Conservation (phyloP, 2,888 invertebrate genomes). For the Hypomecis punctinalis region DNA sequence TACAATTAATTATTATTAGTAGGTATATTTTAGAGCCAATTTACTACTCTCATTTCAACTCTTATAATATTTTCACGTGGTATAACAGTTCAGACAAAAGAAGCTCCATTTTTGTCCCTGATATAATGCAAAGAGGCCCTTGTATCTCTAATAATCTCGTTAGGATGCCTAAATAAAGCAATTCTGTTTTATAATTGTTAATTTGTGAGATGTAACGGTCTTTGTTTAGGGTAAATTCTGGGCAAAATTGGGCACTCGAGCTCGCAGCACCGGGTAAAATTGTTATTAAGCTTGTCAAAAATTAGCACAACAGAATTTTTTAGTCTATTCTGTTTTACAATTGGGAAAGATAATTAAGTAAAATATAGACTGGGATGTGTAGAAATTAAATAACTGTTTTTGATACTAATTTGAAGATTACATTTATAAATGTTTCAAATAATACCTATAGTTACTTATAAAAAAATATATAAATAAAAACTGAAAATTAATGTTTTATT, state of each 20-base stretch:
- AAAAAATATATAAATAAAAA: too few relatives aligned
- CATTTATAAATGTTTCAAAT: too few relatives aligned
- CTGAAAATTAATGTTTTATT: too few relatives aligned
- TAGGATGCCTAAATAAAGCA: slow-evolving; percentile 65
- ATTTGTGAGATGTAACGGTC: slow-evolving; percentile 65
- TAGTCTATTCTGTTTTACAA: slow-evolving; percentile 2
- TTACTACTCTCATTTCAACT: background rate
- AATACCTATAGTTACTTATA: too few relatives aligned
- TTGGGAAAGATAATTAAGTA: background rate
- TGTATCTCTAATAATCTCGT: slow-evolving; percentile 56
- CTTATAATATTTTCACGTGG: slow-evolving; percentile 9
- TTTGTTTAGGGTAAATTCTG: slow-evolving; percentile 68
- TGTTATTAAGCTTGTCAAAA: slow-evolving; percentile 39
- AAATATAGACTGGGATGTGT: background rate
- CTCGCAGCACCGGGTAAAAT: slow-evolving; percentile 45
- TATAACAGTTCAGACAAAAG: slow-evolving; percentile 8
- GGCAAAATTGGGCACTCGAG: slow-evolving; percentile 46
- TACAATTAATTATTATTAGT: too few relatives aligned
- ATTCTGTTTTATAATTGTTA: slow-evolving; percentile 69
- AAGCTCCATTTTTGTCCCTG: slow-evolving; percentile 23
- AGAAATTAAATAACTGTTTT: too few relatives aligned
- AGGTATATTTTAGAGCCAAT: too few relatives aligned
- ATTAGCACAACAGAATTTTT: slow-evolving; percentile 22
- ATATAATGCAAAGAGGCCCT: slow-evolving; percentile 38
- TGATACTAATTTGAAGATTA: too few relatives aligned